Percentiles rank a stretch among this genome's conserved stretches.
Evolutionary conservation across 2,113 vertebrate genomes (phyloP).

Genomic region (Lota lota): DNA sequence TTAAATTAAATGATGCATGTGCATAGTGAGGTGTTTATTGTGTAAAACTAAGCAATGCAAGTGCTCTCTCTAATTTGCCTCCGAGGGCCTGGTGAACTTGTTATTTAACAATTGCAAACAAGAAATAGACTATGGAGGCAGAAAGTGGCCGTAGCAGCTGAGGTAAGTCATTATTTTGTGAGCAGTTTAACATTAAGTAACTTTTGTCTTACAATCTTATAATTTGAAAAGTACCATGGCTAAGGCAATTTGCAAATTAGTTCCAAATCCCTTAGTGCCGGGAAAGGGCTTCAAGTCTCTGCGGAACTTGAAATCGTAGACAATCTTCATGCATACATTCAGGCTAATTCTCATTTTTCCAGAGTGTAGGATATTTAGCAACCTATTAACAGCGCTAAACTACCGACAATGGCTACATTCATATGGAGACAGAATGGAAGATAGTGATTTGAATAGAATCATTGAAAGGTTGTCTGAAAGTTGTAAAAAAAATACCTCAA

Average conservation of each 20-base stretch:
- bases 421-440: not conserved
- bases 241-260: not conserved
- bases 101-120: too few species aligned
- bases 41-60: too few species aligned
- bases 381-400: not conserved
- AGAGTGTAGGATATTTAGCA: not conserved
- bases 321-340: not conserved
- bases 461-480: not conserved
- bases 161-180: too few species aligned
- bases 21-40: too few species aligned
- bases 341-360: not conserved
- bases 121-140: too few species aligned
- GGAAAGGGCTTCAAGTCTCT: not conserved
- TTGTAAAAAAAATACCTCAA: constrained; percentile 2
- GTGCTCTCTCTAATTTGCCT: too few species aligned
- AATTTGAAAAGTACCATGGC: not conserved
- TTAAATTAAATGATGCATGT: too few species aligned
- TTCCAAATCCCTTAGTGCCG: not conserved
- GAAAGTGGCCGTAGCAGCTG: too few species aligned
- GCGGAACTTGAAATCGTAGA: not conserved
- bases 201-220: not conserved
- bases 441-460: not conserved
- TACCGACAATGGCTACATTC: not conserved
- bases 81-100: too few species aligned
- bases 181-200: too few species aligned